Conservation (phyloP, 1,140 invertebrate genomes). For the Ylistrum balloti region DNA sequence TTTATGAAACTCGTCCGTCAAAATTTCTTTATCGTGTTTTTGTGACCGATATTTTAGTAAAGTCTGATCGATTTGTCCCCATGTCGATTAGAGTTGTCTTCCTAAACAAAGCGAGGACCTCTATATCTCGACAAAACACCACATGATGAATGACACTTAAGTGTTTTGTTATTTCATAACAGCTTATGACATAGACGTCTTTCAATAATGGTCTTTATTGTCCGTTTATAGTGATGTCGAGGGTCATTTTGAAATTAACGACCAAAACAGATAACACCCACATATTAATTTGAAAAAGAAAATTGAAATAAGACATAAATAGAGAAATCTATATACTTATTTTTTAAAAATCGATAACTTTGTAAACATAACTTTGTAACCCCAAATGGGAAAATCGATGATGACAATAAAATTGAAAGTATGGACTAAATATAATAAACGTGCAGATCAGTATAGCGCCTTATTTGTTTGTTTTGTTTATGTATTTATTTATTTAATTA, state of each 20-base stretch:
- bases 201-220: background rate
- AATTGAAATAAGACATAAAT: background rate
- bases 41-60: background rate
- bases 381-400: no score
- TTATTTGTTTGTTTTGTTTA: no score
- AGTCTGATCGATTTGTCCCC: background rate
- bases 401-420: no score
- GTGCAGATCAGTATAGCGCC: no score
- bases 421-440: no score
- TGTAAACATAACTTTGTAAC: no score
- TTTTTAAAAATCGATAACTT: background rate
- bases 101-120: background rate
- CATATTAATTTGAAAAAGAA: no score
- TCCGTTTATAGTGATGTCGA: background rate
- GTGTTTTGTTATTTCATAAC: background rate
- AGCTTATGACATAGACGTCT: background rate
- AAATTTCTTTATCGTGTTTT: background rate
- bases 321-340: background rate
- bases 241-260: conserved; percentile 3
- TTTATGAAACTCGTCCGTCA: conserved; percentile 9
- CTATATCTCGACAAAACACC: background rate
- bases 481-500: no score
- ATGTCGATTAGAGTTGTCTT: no score
- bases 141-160: background rate
- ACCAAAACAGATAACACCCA: no score